These are phyloP conservation scores for Ametastegia equiseti DNA, from an alignment of 2,888 invertebrate species.

Conservation along the genomic window DNA sequence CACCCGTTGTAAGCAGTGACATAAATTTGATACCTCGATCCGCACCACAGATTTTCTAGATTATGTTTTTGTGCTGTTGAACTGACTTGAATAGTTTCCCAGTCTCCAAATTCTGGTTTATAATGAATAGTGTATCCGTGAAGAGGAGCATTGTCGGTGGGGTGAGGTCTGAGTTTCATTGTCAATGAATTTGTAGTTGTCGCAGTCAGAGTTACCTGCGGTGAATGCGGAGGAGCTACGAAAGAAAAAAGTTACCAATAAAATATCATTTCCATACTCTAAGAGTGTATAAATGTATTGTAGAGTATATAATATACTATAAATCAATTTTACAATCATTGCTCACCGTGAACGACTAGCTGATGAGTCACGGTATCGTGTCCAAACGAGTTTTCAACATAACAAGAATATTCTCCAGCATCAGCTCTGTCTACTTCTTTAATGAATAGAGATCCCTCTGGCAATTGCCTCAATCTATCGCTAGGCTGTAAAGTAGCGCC, in stretches of 20 bases:
- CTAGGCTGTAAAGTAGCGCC: constrained; percentile 88
- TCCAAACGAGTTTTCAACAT: constrained; percentile 94
- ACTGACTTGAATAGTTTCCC: constrained; percentile 91
- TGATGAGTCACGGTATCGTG: constrained; percentile 95
- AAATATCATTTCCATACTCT: background rate
- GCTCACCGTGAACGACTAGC: constrained; percentile 88
- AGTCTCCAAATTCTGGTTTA: constrained; percentile 96
- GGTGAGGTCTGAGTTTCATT: constrained; percentile 84
- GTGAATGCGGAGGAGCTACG: constrained; percentile 86
- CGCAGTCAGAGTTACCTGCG: constrained; percentile 85
- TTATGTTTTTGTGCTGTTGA: constrained; percentile 90
- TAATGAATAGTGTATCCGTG: constrained; percentile 95
- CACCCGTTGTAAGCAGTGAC: constrained; percentile 95
- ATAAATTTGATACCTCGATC: constrained; percentile 95
- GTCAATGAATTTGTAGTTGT: constrained; percentile 87
- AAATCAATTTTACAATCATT: background rate
- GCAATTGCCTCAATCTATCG: constrained; percentile 89
- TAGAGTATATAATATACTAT: background rate
- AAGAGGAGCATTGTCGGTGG: constrained; percentile 90
- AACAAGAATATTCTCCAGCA: constrained; percentile 96
- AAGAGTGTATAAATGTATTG: too few species aligned
- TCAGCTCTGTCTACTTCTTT: constrained; percentile 93
- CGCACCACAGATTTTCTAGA: constrained; percentile 92
- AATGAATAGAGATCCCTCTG: constrained; percentile 94
- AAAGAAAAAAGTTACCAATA: constrained; percentile 51